Conservation (phyloP, 1,140 invertebrate species). For the Diprion similis region DNA sequence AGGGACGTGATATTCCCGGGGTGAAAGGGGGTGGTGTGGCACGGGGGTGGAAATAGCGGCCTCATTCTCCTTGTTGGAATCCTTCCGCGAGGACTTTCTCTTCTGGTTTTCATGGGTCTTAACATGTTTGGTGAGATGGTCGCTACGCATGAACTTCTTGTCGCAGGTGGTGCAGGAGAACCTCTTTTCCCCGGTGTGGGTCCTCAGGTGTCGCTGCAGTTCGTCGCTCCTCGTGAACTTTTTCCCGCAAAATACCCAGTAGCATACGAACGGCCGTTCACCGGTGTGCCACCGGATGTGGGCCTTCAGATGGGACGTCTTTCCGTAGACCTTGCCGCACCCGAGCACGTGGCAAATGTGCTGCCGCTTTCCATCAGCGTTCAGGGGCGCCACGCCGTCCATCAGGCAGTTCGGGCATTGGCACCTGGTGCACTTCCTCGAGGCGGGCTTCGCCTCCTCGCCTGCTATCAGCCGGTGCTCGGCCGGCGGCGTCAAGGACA, state of each 20-base stretch:
- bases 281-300: conserved; percentile 87
- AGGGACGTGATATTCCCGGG: background rate
- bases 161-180: conserved; percentile 77
- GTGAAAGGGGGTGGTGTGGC: background rate
- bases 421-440: conserved; percentile 65
- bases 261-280: conserved; percentile 78
- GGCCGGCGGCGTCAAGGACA: conserved; percentile 37
- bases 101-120: conserved; percentile 77
- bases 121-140: conserved; percentile 85
- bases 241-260: conserved; percentile 85
- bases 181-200: conserved; percentile 84
- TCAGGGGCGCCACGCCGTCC: conserved; percentile 65
- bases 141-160: conserved; percentile 84
- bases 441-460: conserved; percentile 24
- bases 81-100: conserved; percentile 60
- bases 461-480: conserved; percentile 24
- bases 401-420: conserved; percentile 76
- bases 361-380: conserved; percentile 72
- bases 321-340: conserved; percentile 92
- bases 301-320: conserved; percentile 89
- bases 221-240: conserved; percentile 90
- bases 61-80: conserved; percentile 47
- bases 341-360: conserved; percentile 91
- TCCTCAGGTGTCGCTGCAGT: conserved; percentile 80
- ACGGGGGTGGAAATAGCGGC: background rate